Base-by-base conservation (phyloP, 2,888 invertebrate species). In the Phortica okadai region DNA sequence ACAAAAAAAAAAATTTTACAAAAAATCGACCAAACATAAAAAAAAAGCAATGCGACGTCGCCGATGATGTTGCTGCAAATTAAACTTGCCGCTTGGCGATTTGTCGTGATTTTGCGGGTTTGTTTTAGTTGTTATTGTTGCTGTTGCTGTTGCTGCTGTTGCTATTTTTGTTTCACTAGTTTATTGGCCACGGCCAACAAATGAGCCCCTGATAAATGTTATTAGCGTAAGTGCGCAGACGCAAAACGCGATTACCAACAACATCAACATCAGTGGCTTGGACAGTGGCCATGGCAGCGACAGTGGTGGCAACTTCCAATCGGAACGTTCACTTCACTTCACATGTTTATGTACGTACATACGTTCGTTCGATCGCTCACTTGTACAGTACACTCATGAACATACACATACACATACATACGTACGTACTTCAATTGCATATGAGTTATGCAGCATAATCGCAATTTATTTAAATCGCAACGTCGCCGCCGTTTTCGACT, bases 171-270 rank as follows among this genome's bases (percentile, higher is more conserved):
- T 59, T 41, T 73, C 21, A 10, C 76, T 77, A 81, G 78, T 83
- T 84, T 85, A 83, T 84, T 85, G 83, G 83, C 81, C 84, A 83
- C 77, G 59, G 70, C 82, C 84, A 86, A 86, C 86, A 86, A 86
- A 86, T 86, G 86, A 86, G 86, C 78, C 84, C 82, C 85, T 85
- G 86, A 85, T 86, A 86, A 86, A 86, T 85, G 85, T 85, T 86
- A 86, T 86, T 85, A 84, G 85, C 85, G 85, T 79, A 83, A 80
- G 78, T 79, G 81, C 78, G 81, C 78, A 76, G 82, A 77, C 56
- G 70, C 70, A 44, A 54, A 33, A 41, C 64, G 59, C 59, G 64
- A n/a, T 54, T 54, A 4, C 64, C 21, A 64, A 33, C 64, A 41
- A 10, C 64, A 8, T n/a, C 42, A 25, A 45, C 45, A 16, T 41